Evolutionary conservation across 2,888 invertebrate genomes (phyloP).

Genomic region (Limnephilus marmoratus): DNA sequence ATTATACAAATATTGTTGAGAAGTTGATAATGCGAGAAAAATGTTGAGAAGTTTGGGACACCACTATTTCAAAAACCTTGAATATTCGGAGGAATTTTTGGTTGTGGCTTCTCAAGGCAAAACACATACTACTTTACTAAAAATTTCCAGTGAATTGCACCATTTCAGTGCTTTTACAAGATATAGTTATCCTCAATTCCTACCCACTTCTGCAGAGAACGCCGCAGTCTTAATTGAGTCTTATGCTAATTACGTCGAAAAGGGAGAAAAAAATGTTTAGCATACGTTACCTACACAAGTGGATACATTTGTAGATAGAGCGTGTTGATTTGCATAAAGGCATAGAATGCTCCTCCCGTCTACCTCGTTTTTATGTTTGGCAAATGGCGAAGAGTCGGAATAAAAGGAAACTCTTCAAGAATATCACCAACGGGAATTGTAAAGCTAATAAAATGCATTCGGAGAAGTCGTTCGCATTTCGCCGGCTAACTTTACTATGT

Average conservation of each 20-base stretch:
- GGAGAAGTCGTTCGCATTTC: background rate
- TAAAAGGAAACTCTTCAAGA: background rate
- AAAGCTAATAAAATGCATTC: constrained; percentile 2
- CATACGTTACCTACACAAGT: background rate
- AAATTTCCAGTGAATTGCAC: background rate
- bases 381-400: background rate
- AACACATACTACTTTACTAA: background rate
- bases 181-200: background rate
- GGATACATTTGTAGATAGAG: background rate
- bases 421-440: background rate
- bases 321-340: background rate
- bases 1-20: too few species aligned
- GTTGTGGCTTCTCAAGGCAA: background rate
- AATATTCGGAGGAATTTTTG: too few species aligned
- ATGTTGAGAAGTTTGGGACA: too few species aligned
- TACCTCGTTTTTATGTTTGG: background rate
- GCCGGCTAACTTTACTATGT: background rate
- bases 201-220: background rate
- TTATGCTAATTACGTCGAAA: background rate
- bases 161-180: background rate
- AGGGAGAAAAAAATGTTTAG: background rate
- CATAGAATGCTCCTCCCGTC: background rate
- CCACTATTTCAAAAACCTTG: too few species aligned
- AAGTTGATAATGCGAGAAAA: too few species aligned
- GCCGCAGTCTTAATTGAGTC: background rate